Evolutionary conservation across 2,113 vertebrate genomes (phyloP), one percentile per base, ranked within the genome.

Genomic region (Erythrocebus patas): DNA sequence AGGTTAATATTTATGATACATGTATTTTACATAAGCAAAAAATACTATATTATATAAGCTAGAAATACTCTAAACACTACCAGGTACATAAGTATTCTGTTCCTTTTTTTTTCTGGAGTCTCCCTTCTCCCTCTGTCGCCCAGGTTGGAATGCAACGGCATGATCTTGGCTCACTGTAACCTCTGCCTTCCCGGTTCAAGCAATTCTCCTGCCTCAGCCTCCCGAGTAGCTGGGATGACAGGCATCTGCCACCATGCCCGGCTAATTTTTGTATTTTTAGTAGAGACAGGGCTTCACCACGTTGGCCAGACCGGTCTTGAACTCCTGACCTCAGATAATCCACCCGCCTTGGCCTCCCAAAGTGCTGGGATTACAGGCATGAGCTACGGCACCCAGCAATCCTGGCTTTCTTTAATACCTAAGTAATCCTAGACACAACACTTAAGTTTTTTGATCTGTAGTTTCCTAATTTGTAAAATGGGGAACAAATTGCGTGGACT

Each of bases 1-100:
- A 95, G 5, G 2, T 0, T 68, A 95, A 94, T 97, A 96, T 32
- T 91, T 84, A 93, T 80, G 90, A 90, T 91, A 95, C 80, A 95
- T 55, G 40, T 83, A 82, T 75, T 75, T 70, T 93, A 92, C 55
- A 52, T 92, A 64, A 92, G n/a, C 23, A 64, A 89, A 75, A 93
- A 80, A 80, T 72, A 75, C 38, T 80, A 10, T 48, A 83, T 86
- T 43, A 92, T 48, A 76, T 87, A 97, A 93, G 32, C 45, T 80
- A 96, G 20, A 96, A 96, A 88, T 96, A 64, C 9, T 20, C 75
- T 89, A 55, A 92, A 97, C 48, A 89, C 23, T 92, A 72, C 48
- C 80, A 93, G 9, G 17, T 93, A 0, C n/a, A 20, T 84, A 95
- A 88, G 8, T 80, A 86, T 80, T 16, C 8, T 80, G 80, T 88